Evolutionary conservation across 2,888 invertebrate species (phyloP).

Genomic region (Bellardia bayeri): DNA sequence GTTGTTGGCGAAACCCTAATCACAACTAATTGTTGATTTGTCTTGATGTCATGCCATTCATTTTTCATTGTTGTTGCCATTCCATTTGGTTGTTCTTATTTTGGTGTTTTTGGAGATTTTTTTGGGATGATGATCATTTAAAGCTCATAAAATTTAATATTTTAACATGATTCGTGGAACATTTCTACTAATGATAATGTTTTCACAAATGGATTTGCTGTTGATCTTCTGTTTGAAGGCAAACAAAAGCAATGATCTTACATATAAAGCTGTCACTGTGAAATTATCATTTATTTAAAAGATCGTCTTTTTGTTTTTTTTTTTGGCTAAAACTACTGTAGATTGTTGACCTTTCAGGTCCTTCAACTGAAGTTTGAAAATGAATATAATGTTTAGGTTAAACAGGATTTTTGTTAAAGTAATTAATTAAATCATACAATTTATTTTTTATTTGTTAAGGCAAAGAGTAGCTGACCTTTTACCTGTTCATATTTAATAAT

Average conservation of each 20-base stretch:
- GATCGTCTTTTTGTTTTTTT: background rate
- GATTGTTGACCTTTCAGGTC: constrained; percentile 25
- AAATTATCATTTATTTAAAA: constrained; percentile 25
- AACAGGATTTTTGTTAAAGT: background rate
- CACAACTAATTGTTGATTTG: constrained; percentile 52
- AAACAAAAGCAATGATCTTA: background rate
- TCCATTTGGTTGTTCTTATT: constrained; percentile 15
- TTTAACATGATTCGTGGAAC: constrained; percentile 43
- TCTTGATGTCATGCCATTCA: constrained; percentile 48
- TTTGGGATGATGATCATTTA: constrained; percentile 41
- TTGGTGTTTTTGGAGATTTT: background rate
- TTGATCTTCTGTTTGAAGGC: background rate
- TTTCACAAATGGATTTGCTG: constrained; percentile 34
- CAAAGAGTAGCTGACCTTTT: too few relatives aligned
- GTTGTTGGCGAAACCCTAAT: constrained; percentile 48
- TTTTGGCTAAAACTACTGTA: background rate
- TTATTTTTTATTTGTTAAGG: too few relatives aligned
- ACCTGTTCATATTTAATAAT: too few relatives aligned
- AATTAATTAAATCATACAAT: too few relatives aligned
- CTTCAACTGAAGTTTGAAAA: constrained; percentile 6
- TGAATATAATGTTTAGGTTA: background rate
- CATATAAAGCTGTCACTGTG: constrained; percentile 11
- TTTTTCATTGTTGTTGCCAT: constrained; percentile 24
- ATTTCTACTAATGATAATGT: constrained; percentile 54
- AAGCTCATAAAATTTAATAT: constrained; percentile 66